Conservation (phyloP, 1,140 invertebrate genomes). For the Pomacea maculata region DNA sequence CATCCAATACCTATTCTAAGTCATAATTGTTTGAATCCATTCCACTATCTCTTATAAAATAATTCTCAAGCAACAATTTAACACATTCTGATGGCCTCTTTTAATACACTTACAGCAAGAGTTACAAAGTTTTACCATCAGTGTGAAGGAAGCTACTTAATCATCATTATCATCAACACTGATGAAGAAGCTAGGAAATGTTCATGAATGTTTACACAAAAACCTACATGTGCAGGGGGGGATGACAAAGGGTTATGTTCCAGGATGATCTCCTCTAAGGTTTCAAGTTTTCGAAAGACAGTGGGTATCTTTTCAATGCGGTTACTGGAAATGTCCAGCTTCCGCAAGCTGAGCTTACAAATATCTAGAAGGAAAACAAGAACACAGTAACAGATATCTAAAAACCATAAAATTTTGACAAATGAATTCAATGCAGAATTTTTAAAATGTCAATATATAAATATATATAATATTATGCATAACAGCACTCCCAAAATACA, state of each 20-base stretch:
- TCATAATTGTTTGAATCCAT: too few species aligned
- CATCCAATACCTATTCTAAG: too few species aligned
- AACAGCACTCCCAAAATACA: too few species aligned
- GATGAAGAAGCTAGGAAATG: too few species aligned
- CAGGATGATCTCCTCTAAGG: slow-evolving; percentile 80
- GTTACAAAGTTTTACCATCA: too few species aligned
- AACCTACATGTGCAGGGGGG: slow-evolving; percentile 89
- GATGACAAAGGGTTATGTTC: slow-evolving; percentile 89
- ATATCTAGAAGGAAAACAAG: slow-evolving; percentile 75
- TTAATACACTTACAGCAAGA: too few species aligned
- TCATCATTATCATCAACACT: too few species aligned
- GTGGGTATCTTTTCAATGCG: slow-evolving; percentile 85
- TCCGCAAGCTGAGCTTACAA: slow-evolving; percentile 83
- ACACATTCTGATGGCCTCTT: too few species aligned
- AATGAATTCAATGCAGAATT: not conserved
- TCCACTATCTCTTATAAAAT: too few species aligned
- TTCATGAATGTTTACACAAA: not conserved
- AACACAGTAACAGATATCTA: not conserved
- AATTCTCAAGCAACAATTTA: too few species aligned
- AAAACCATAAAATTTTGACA: not conserved
- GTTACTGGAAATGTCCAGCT: slow-evolving; percentile 88
- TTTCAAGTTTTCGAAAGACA: slow-evolving; percentile 84
- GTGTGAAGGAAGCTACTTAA: too few species aligned
- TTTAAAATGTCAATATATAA: slow-evolving; percentile 63
- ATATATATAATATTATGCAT: slow-evolving; percentile 68